Conservation (phyloP, 2,113 vertebrate species). For the Istiophorus platypterus region DNA sequence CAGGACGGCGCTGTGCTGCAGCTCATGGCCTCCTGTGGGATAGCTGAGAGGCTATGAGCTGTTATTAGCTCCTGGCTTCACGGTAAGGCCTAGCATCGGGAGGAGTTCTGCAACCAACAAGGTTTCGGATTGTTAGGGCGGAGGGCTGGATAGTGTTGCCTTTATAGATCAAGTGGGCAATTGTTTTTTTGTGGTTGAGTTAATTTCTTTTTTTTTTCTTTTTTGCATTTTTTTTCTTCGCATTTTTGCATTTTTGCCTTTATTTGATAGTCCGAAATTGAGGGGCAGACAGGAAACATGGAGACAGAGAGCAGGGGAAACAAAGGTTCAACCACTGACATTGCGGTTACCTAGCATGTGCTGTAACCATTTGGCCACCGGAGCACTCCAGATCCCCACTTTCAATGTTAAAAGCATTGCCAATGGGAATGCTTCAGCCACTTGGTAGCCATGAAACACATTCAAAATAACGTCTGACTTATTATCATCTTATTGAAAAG, state of each 20-base stretch:
- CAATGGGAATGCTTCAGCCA: constrained; percentile 19
- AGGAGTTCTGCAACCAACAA: constrained; percentile 1
- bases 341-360: no score
- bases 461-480: constrained; percentile 12
- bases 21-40: constrained; percentile 43
- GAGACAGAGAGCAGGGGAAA: no score
- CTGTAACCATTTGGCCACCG: no score
- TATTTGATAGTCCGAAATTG: no score
- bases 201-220: no score
- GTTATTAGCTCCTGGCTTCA: constrained; percentile 54
- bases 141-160: constrained; percentile 4
- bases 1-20: constrained; percentile 43
- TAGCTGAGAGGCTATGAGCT: constrained; percentile 48
- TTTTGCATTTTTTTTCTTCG: no score
- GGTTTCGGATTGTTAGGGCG: constrained; percentile 10
- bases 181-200: constrained; percentile 37
- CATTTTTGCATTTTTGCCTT: no score
- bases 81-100: constrained; percentile 36
- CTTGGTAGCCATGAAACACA: background rate
- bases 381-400: background rate
- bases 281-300: no score
- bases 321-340: no score
- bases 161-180: constrained; percentile 20
- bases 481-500: constrained; percentile 6
- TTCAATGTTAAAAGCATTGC: constrained; percentile 14